These are phyloP conservation scores for Pogonocherus hispidulus DNA, from an alignment of 2,888 invertebrate species.

Conservation along the genomic window DNA sequence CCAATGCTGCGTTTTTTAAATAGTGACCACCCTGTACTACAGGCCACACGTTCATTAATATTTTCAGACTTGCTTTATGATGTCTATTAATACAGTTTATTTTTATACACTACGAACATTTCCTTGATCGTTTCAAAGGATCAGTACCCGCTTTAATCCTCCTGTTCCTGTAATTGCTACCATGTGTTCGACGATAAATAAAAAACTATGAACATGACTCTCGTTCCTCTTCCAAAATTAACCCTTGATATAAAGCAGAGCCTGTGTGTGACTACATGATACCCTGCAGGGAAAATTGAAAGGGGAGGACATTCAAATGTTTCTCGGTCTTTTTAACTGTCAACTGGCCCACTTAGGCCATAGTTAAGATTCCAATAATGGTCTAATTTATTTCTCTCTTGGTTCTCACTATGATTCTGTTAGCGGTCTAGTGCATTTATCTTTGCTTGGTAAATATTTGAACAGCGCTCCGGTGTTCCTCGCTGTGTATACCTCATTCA, in stretches of 20 bases:
- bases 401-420: constrained; percentile 17
- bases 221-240: constrained; percentile 10
- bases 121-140: neutral
- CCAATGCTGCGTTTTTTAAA: too few species aligned
- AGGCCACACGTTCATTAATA: neutral
- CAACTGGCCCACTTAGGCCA: neutral
- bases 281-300: neutral
- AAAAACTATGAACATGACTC: constrained; percentile 1
- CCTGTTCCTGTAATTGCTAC: constrained; percentile 8
- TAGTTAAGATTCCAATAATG: constrained; percentile 6
- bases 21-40: too few species aligned
- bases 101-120: neutral
- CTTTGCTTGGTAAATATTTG: constrained; percentile 23
- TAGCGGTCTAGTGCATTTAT: neutral
- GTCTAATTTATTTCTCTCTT: constrained; percentile 22
- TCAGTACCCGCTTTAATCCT: neutral
- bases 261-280: neutral
- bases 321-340: constrained; percentile 8
- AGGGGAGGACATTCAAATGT: neutral
- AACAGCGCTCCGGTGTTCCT: neutral
- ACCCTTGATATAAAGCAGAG: constrained; percentile 19
- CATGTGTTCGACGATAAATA: constrained; percentile 20
- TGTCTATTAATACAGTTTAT: constrained; percentile 9
- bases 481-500: constrained; percentile 6
- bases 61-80: neutral